Evolutionary conservation across 2,888 invertebrate species (phyloP).

Genomic region (Mystacides longicornis): DNA sequence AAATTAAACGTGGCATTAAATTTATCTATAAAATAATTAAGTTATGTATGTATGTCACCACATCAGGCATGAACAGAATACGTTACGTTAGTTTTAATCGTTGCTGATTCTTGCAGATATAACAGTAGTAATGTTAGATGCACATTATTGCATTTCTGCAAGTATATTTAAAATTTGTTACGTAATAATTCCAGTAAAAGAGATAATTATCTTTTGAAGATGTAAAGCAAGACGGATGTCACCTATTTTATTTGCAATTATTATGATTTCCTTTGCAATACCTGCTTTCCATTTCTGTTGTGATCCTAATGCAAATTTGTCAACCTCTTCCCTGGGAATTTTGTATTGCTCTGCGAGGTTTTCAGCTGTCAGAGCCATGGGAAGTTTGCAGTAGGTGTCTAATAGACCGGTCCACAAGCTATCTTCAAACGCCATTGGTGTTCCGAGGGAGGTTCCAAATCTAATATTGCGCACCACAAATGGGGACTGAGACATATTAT

Average conservation of each 20-base stretch:
- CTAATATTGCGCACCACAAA: slow-evolving; percentile 77
- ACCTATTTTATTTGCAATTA: no score
- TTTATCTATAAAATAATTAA: neutral
- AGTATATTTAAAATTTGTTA: no score
- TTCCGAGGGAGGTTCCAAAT: slow-evolving; percentile 82
- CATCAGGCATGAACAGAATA: no score
- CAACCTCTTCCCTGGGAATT: slow-evolving; percentile 74
- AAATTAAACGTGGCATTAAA: slow-evolving; percentile 1
- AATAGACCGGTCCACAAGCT: slow-evolving; percentile 82
- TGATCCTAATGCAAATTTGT: slow-evolving; percentile 76
- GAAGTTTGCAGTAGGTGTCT: slow-evolving; percentile 81
- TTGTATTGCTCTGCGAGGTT: slow-evolving; percentile 82
- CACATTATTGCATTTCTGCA: no score
- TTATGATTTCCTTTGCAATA: no score
- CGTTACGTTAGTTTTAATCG: no score
- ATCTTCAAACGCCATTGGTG: slow-evolving; percentile 75
- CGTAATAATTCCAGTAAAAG: no score
- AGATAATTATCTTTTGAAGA: no score
- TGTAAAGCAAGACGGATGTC: no score
- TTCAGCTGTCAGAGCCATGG: slow-evolving; percentile 96
- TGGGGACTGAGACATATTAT: slow-evolving; percentile 93
- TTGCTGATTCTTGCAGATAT: no score
- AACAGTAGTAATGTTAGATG: no score
- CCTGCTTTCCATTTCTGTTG: slow-evolving; percentile 84
- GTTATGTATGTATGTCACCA: neutral